Evolutionary conservation across 2,888 invertebrate genomes (phyloP), one percentile per base, ranked within the genome.

Genomic region (Lithophane semibrunnea): DNA sequence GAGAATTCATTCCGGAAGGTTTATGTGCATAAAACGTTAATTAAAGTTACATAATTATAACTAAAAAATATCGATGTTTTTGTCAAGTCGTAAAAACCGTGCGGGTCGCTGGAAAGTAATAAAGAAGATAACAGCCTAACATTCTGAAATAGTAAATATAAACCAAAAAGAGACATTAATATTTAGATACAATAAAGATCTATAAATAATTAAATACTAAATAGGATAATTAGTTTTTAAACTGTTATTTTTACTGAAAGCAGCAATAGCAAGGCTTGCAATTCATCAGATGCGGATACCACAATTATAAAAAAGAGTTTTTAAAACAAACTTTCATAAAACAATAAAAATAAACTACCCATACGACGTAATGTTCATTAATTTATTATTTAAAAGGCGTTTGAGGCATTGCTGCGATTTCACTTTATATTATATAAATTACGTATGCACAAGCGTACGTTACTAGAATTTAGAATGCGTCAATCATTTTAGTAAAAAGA

Each of bases 401-500:
- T 16, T 18, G 8, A 49, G 24, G 12, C 5, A 47, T 60, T 54
- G 37, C 16, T 16, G 29, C 13, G 80, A 69, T 81, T 81, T 81
- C 80, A 69, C 77, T 77, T 80, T 76, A n/a, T n/a, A n/a, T n/a
- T n/a, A n/a, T n/a, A n/a, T 29, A 21, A n/a, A 60, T 80, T 72
- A 72, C 47, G 60, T 54, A 47, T 63, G 47, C 49, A 29, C n/a
- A 58, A 60, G 29, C 21, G n/a, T 60, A 58, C 1, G 29, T 69
- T 56, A 42, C 16, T n/a, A 69, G n/a, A 60, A 54, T 60, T 65
- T 29, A 58, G 44, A 80, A 64, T 68, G 42, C 29, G 1, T 44
- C 24, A 37, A 21, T 52, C 4, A 67, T 49, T 52, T 21, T 52
- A 29, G 3, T 24, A 18, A 66, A 7, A 47, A 66, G 7, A 66